Conservation (phyloP, 2,113 vertebrate genomes). For the Isichthys henryi region DNA sequence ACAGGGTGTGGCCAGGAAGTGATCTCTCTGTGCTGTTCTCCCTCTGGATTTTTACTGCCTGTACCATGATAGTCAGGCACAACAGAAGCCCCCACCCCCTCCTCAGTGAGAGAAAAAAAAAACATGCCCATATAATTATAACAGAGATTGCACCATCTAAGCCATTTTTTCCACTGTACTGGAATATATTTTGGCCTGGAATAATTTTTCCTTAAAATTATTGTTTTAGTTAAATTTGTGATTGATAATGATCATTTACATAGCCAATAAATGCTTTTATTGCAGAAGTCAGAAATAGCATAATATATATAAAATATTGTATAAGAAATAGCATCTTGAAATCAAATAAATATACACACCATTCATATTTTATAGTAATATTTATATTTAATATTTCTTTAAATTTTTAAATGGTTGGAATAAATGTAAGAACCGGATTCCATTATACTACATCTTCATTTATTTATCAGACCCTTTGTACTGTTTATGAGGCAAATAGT, state of each 20-base stretch:
- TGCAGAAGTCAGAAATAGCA: not conserved
- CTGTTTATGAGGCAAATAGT: not conserved
- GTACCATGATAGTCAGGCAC: not conserved
- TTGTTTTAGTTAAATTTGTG: not conserved
- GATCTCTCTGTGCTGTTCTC: not conserved
- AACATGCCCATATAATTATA: not conserved
- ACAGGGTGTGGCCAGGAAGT: not conserved
- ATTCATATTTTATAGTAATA: not conserved
- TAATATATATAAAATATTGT: not conserved
- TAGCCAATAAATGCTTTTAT: not conserved
- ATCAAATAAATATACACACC: not conserved
- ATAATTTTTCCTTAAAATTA: not conserved
- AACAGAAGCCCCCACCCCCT: not conserved
- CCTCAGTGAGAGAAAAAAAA: not conserved
- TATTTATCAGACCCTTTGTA: not conserved
- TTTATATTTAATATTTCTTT: not conserved
- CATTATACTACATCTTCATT: not conserved
- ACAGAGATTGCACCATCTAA: not conserved
- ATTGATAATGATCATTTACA: not conserved
- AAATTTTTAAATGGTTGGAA: not conserved
- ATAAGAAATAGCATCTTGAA: not conserved
- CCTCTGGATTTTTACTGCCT: conserved; percentile 1
- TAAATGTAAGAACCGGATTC: not conserved
- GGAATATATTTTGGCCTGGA: not conserved
- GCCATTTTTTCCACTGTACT: not conserved